Evolutionary conservation across 2,888 invertebrate genomes (phyloP).

Genomic region (Toxonevra muliebris): DNA sequence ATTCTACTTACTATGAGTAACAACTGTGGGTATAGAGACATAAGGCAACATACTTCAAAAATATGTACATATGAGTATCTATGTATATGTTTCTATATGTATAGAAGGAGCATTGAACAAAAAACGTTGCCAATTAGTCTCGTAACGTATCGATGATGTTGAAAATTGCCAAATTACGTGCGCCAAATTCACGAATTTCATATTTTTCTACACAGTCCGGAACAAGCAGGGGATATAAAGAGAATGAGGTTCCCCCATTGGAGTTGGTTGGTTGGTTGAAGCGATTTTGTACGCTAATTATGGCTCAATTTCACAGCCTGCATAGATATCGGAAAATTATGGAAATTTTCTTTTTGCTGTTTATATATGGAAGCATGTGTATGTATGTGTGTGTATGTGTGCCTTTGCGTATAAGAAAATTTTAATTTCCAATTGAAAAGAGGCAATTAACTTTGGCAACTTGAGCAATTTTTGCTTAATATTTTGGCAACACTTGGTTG

Average conservation of each 20-base stretch:
- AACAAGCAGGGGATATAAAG: slow-evolving; percentile 33
- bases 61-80: slow-evolving; percentile 5
- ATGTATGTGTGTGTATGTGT: not conserved
- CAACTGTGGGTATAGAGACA: no score
- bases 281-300: slow-evolving; percentile 55
- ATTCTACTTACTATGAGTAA: no score
- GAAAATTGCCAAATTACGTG: slow-evolving; percentile 23
- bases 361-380: not conserved
- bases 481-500: slow-evolving; percentile 1
- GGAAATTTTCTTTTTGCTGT: slow-evolving; percentile 55
- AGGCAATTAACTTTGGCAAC: slow-evolving; percentile 42
- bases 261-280: slow-evolving; percentile 2
- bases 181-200: not conserved
- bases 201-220: no score
- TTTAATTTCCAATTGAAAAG: slow-evolving; percentile 55
- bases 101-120: not conserved
- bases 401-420: slow-evolving; percentile 40
- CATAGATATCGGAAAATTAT: slow-evolving; percentile 65
- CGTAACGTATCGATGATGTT: slow-evolving; percentile 32
- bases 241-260: slow-evolving; percentile 28
- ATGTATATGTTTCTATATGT: not conserved
- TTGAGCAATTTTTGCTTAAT: not conserved
- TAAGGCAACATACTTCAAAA: no score
- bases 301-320: slow-evolving; percentile 63
- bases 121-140: slow-evolving; percentile 35